Evolutionary conservation across 1,140 invertebrate species (phyloP).

Genomic region (Wasmannia auropunctata): DNA sequence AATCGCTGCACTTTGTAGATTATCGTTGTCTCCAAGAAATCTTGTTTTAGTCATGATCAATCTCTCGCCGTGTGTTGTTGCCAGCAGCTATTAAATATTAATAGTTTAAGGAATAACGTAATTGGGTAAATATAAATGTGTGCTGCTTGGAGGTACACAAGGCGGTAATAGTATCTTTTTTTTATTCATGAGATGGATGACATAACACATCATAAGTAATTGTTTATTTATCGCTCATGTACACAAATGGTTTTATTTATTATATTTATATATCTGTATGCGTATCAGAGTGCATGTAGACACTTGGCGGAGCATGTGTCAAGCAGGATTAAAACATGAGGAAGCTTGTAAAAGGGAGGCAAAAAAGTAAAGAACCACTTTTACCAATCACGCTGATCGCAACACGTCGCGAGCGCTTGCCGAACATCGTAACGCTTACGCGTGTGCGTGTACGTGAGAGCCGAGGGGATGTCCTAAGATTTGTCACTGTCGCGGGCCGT

Average conservation of each 20-base stretch:
- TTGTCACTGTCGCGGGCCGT: conserved; percentile 64
- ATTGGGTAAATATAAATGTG: conserved; percentile 2
- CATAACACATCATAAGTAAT: background rate
- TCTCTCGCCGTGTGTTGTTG: background rate
- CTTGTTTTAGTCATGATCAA: conserved; percentile 10
- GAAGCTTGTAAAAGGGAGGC: conserved; percentile 42
- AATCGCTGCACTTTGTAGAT: conserved; percentile 48
- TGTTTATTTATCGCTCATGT: background rate
- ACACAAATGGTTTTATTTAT: background rate
- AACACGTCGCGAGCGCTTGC: conserved; percentile 12
- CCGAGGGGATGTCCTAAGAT: conserved; percentile 59
- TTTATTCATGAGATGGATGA: background rate
- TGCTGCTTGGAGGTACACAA: background rate
- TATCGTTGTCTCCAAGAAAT: conserved; percentile 22
- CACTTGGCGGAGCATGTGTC: conserved; percentile 44
- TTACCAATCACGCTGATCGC: conserved; percentile 43
- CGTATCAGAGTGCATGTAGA: conserved; percentile 16
- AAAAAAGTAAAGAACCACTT: conserved; percentile 38
- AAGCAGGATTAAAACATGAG: conserved; percentile 50
- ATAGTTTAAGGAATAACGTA: background rate
- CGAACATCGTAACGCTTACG: conserved; percentile 6
- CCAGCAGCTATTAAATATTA: conserved; percentile 12
- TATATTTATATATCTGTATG: conserved; percentile 27
- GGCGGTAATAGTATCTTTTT: background rate
- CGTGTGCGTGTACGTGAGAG: conserved; percentile 14